Evolutionary conservation across 2,113 vertebrate species (phyloP).

Genomic region (Castor canadensis): DNA sequence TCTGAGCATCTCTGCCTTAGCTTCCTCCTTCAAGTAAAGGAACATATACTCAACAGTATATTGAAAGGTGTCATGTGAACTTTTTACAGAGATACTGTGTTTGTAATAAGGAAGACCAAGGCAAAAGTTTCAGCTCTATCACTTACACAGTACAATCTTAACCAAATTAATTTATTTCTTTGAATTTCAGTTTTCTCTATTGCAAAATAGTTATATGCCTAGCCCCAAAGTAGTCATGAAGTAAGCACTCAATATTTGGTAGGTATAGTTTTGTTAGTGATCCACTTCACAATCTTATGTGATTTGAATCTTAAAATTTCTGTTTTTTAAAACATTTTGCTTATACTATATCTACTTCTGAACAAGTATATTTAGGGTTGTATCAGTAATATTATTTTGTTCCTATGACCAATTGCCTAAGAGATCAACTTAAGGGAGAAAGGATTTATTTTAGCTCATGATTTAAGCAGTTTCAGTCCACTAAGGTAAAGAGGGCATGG

Average conservation of each 20-base stretch:
- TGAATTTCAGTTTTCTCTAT: neutral
- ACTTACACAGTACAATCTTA: neutral
- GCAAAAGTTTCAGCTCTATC: neutral
- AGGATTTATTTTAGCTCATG: neutral
- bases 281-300: neutral
- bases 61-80: neutral
- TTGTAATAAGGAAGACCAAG: neutral
- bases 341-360: neutral
- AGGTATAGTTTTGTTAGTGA: neutral
- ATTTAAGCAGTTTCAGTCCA: neutral
- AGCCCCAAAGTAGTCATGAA: neutral
- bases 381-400: neutral
- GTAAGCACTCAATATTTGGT: neutral
- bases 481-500: too few relatives aligned
- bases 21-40: neutral
- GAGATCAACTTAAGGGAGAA: neutral
- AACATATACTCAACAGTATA: neutral
- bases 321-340: neutral
- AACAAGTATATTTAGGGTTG: neutral
- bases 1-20: neutral
- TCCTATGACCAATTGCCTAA: neutral
- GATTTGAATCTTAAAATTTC: neutral
- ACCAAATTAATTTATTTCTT: neutral
- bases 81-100: neutral
- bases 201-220: neutral